These are phyloP conservation scores for Troglohyphantes excavatus DNA, from an alignment of 2,888 invertebrate species.

Conservation along the genomic window DNA sequence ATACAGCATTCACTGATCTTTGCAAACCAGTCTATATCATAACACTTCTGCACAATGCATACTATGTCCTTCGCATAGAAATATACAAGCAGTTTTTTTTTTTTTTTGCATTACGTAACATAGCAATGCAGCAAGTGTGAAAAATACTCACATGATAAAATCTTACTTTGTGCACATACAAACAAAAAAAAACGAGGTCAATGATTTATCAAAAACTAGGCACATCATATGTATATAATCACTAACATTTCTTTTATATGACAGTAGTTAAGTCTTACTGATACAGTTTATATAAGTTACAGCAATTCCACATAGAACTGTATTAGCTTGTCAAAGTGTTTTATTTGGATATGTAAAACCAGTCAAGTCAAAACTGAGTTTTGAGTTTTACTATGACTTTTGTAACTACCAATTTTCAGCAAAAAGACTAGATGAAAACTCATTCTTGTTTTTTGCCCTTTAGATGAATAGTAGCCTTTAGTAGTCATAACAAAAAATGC, in stretches of 20 bases:
- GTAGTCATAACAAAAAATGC: no score
- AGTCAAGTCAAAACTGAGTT: conserved; percentile 8
- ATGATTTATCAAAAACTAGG: conserved; percentile 75
- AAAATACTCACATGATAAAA: conserved; percentile 67
- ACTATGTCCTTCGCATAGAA: conserved; percentile 61
- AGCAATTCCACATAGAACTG: conserved; percentile 43
- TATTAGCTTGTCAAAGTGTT: conserved; percentile 19
- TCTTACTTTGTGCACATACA: conserved; percentile 68
- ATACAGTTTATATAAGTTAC: conserved; percentile 33
- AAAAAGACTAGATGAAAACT: conserved; percentile 68
- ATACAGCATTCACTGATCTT: conserved; percentile 70
- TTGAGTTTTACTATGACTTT: conserved; percentile 44
- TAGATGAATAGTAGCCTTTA: neutral
- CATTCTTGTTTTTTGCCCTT: conserved; percentile 54
- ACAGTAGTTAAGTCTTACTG: conserved; percentile 35
- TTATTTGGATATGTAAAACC: conserved; percentile 65
- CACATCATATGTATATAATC: conserved; percentile 70
- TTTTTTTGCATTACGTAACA: conserved; percentile 52
- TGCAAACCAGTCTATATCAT: conserved; percentile 55
- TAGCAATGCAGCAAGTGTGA: conserved; percentile 62
- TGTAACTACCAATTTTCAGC: conserved; percentile 42
- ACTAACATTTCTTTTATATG: conserved; percentile 55
- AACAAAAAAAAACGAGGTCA: conserved; percentile 62
- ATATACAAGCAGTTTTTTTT: conserved; percentile 60
- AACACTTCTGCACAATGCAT: conserved; percentile 57